A percentile compares a stretch with the other conserved stretches of the same genome.
Conservation (phyloP, 2,113 vertebrate species). For the Balaeniceps rex region DNA sequence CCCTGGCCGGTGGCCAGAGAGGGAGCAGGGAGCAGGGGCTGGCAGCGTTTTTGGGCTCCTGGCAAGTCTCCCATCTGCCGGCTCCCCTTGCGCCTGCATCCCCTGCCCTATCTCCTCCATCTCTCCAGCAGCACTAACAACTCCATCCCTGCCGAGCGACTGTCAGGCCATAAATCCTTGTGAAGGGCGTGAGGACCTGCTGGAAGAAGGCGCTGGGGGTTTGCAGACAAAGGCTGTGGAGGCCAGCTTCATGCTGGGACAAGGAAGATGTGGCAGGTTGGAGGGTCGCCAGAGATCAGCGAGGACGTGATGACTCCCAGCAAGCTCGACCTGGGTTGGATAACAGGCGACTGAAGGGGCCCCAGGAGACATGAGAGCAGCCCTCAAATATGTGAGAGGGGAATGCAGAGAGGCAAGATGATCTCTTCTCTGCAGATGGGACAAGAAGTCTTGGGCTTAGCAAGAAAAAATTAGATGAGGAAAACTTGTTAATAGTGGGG, state of each 20-base stretch:
- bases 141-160: neutral
- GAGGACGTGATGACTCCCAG: neutral
- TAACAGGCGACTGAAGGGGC: neutral
- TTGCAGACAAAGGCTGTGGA: neutral
- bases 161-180: neutral
- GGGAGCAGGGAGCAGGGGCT: neutral
- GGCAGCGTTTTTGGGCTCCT: neutral
- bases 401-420: neutral
- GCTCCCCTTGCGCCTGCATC: neutral
- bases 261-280: neutral
- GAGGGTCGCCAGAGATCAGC: neutral
- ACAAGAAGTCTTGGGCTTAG: neutral
- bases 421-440: neutral
- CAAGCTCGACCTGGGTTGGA: neutral
- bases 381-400: neutral
- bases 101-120: neutral
- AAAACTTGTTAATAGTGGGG: neutral
- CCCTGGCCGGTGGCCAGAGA: neutral
- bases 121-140: neutral
- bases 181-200: neutral
- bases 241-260: neutral
- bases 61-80: neutral
- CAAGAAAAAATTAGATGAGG: neutral
- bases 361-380: neutral
- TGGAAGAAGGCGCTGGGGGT: neutral